Evolutionary conservation across 1,140 invertebrate species (phyloP).

Genomic region (Drosophila trapezifrons): DNA sequence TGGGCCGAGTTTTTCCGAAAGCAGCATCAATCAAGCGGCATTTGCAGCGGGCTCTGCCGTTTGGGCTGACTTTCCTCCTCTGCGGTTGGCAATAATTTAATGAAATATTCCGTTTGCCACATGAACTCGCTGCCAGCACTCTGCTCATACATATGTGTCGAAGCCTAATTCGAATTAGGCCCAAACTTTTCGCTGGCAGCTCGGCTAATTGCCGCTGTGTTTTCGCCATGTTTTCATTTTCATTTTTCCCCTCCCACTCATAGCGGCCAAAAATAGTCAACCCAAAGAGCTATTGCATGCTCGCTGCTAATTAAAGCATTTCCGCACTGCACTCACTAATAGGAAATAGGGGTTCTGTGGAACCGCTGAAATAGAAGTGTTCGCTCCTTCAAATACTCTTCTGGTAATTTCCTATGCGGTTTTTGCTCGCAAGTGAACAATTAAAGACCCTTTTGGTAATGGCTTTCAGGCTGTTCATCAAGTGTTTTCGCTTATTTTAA

Average conservation of each 20-base stretch:
- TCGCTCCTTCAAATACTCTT: conserved; percentile 15
- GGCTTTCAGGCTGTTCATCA: conserved; percentile 4
- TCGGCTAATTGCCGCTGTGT: conserved; percentile 56
- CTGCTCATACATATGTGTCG: conserved; percentile 5
- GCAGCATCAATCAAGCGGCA: conserved; percentile 68
- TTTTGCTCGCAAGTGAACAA: conserved; percentile 1
- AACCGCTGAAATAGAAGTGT: neutral
- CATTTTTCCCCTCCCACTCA: conserved; percentile 1
- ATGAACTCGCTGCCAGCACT: conserved; percentile 35
- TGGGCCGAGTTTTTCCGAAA: conserved; percentile 23
- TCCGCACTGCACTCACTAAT: conserved; percentile 52
- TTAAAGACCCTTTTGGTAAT: conserved; percentile 7
- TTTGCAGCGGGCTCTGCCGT: conserved; percentile 40
- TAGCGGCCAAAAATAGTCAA: conserved; percentile 29
- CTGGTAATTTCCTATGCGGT: conserved; percentile 7
- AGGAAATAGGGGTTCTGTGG: conserved; percentile 12
- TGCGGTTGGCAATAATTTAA: conserved; percentile 68
- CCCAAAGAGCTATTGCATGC: conserved; percentile 54
- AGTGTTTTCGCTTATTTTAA: conserved; percentile 2
- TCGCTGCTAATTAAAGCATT: conserved; percentile 63
- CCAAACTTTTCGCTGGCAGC: conserved; percentile 57
- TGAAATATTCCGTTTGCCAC: conserved; percentile 73
- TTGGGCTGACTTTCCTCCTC: conserved; percentile 10
- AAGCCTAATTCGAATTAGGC: conserved; percentile 62
- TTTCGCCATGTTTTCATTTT: conserved; percentile 47